Evolutionary conservation across 1,140 invertebrate genomes (phyloP).

Genomic region (Diachasmimorpha longicaudata): DNA sequence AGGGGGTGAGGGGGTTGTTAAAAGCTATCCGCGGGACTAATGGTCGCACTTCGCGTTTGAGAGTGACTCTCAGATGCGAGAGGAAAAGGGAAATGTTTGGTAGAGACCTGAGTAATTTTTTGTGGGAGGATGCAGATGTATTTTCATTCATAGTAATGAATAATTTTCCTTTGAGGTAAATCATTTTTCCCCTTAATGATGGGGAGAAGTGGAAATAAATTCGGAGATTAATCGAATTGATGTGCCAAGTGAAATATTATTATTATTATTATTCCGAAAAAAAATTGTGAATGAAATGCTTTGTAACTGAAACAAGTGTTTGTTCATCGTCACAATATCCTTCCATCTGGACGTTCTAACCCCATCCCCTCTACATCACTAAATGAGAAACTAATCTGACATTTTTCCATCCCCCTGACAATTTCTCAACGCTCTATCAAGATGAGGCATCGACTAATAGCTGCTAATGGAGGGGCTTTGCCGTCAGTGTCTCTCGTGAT

Average conservation of each 20-base stretch:
- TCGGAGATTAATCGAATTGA: no score
- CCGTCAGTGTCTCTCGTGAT: not conserved
- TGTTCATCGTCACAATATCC: not conserved
- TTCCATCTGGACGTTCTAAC: not conserved
- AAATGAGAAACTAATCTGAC: slow-evolving; percentile 11
- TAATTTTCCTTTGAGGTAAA: not conserved
- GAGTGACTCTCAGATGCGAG: not conserved
- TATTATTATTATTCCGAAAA: no score
- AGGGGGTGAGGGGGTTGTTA: slow-evolving; percentile 49
- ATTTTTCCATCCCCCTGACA: not conserved
- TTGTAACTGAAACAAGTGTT: no score
- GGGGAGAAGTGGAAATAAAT: no score
- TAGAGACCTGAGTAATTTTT: not conserved
- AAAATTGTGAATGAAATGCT: no score
- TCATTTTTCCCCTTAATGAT: no score
- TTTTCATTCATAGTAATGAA: not conserved
- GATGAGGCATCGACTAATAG: slow-evolving; percentile 4
- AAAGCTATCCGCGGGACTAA: slow-evolving; percentile 46
- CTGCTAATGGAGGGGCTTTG: slow-evolving; percentile 2
- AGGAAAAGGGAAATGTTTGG: not conserved
- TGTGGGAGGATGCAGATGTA: not conserved
- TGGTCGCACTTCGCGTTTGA: slow-evolving; percentile 30
- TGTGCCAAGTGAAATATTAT: no score
- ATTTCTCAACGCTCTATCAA: slow-evolving; percentile 1
- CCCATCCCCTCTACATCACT: not conserved